A percentile compares a stretch with the other conserved stretches of the same genome.
Conservation (phyloP, 2,797 vertebrate genomes). For the Cirrhinus mrigala region DNA sequence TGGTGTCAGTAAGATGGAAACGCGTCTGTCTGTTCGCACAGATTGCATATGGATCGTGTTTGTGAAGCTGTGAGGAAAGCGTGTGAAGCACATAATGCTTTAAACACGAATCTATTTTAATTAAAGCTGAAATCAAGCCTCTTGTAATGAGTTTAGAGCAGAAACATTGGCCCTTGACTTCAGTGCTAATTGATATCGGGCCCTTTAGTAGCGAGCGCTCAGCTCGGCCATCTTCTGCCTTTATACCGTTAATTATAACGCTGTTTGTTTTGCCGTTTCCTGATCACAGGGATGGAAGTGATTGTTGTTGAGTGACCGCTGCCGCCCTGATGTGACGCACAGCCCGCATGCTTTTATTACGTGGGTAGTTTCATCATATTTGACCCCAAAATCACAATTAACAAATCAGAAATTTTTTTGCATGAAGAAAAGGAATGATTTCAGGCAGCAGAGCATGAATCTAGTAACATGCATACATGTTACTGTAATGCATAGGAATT, state of each 20-base stretch:
- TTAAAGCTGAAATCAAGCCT: slow-evolving; percentile 69
- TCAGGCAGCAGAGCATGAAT: not conserved
- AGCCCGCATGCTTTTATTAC: not conserved
- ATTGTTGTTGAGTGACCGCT: slow-evolving; percentile 65
- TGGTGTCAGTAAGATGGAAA: slow-evolving; percentile 4
- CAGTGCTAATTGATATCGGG: slow-evolving; percentile 63
- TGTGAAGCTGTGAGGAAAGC: slow-evolving; percentile 20
- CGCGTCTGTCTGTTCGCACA: not conserved
- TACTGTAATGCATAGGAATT: not conserved
- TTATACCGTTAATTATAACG: slow-evolving; percentile 65
- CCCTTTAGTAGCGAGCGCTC: slow-evolving; percentile 36
- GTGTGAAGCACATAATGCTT: slow-evolving; percentile 44
- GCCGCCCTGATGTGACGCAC: not conserved
- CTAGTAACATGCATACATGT: not conserved
- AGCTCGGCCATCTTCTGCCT: slow-evolving; percentile 55
- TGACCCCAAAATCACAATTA: not conserved
- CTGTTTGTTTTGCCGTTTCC: slow-evolving; percentile 42
- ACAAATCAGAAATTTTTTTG: not conserved
- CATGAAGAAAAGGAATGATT: not conserved
- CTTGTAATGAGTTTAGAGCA: slow-evolving; percentile 65
- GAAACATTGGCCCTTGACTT: slow-evolving; percentile 57
- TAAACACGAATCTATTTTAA: slow-evolving; percentile 75
- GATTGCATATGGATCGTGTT: slow-evolving; percentile 47
- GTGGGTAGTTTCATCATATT: not conserved
- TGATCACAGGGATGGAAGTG: slow-evolving; percentile 46